Conservation (phyloP, 2,113 vertebrate species). For the Coracopsis vasa region DNA sequence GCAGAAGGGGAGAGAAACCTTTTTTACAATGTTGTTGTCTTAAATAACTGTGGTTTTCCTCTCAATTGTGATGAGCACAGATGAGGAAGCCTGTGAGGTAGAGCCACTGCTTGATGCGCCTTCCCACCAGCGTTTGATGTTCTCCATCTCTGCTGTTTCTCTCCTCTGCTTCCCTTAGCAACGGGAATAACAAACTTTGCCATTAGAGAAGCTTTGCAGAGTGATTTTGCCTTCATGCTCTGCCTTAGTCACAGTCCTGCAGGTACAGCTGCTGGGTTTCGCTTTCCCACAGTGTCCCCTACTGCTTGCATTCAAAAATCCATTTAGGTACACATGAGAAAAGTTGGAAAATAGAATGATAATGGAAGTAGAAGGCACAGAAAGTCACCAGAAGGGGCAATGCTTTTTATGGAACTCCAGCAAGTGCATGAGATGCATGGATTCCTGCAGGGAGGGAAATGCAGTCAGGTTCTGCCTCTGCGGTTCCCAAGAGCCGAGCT, state of each 20-base stretch:
- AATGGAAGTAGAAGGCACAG: not conserved
- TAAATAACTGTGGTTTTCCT: not conserved
- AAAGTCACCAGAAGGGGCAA: not conserved
- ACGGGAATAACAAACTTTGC: slow-evolving; percentile 27
- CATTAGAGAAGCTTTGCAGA: not conserved
- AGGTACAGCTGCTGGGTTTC: slow-evolving; percentile 39
- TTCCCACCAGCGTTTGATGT: not conserved
- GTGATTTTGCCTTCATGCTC: not conserved
- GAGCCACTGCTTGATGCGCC: not conserved
- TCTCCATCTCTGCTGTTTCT: not conserved
- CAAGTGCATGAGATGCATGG: not conserved
- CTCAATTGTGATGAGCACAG: not conserved
- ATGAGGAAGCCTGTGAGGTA: not conserved
- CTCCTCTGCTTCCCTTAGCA: not conserved
- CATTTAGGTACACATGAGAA: not conserved
- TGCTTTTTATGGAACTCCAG: not conserved
- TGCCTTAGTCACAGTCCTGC: not conserved
- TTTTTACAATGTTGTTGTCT: not conserved
- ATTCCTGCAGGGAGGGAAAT: not conserved
- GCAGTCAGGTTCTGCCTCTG: not conserved
- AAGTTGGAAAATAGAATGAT: not conserved
- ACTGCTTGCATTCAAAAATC: slow-evolving; percentile 38
- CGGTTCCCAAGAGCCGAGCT: not conserved
- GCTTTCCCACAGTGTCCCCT: slow-evolving; percentile 71
- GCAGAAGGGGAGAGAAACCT: not conserved